A percentile compares a stretch with the other conserved stretches of the same genome.
Conservation (phyloP, 2,888 invertebrate species). For the Calliopum simillimum region DNA sequence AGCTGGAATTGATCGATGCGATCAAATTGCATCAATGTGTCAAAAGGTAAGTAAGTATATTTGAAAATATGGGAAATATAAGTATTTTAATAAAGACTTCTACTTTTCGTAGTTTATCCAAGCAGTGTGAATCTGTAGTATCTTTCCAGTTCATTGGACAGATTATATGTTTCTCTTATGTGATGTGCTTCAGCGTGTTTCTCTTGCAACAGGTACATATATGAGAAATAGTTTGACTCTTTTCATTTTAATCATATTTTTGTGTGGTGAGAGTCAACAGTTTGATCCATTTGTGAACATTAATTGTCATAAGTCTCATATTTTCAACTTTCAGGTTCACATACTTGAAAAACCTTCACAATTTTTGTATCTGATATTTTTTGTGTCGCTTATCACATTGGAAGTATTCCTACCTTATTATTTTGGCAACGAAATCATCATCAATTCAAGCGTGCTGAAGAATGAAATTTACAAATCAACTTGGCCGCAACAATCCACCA, state of each 20-base stretch:
- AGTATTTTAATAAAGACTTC: neutral
- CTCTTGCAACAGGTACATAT: conserved; percentile 50
- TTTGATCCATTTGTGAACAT: too few species aligned
- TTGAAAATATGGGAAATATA: too few species aligned
- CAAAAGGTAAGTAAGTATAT: conserved; percentile 28
- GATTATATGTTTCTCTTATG: conserved; percentile 56
- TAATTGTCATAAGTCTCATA: neutral
- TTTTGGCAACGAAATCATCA: conserved; percentile 58
- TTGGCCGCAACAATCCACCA: conserved; percentile 54
- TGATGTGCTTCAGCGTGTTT: conserved; percentile 59
- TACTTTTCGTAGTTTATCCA: conserved; percentile 25
- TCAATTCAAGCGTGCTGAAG: conserved; percentile 51
- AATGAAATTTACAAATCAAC: conserved; percentile 56
- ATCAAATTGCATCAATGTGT: conserved; percentile 37
- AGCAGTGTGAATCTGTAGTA: conserved; percentile 50
- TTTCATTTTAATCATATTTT: too few species aligned
- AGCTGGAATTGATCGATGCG: neutral
- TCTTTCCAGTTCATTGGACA: conserved; percentile 55
- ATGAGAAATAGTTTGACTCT: too few species aligned
- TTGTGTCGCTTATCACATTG: conserved; percentile 52
- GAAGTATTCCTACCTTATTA: conserved; percentile 63
- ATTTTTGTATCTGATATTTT: conserved; percentile 49
- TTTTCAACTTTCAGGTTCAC: conserved; percentile 35
- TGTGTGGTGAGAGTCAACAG: too few species aligned
- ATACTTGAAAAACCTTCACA: conserved; percentile 46